Base-by-base conservation (phyloP, 2,888 invertebrate genomes). In the Lottia gigantea region DNA sequence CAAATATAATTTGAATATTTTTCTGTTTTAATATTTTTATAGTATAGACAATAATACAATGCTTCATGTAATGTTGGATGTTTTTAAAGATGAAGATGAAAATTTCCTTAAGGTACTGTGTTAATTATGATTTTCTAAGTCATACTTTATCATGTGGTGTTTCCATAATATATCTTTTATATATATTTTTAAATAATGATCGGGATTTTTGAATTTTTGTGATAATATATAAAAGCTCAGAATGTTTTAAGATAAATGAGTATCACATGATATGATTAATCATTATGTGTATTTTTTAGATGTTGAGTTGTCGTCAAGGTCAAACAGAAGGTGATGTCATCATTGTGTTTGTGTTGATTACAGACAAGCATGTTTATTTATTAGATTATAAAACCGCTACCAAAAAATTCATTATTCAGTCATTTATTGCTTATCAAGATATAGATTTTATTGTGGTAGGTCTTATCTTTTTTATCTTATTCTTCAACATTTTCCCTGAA, bases 371-470 rank as follows among this genome's bases (percentile, higher is more conserved):
- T 16, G 72, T 88, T 46, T 88, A 89, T 72, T 70, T 88, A n/a
- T 80, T 87, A 4, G 78, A 79, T 31, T 82, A 83, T 71, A 77
- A 77, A 23, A 76, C 75, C n/a, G 72, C 71, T 15, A 77, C 76
- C 19, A 76, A 80, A 45, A 82, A 82, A 63, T 87, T 86, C 75
- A 68, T 76, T 45, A 82, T 80, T 62, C 79, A 81, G 62, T 79
- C 80, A 11, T 74, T 75, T 40, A 76, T 88, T 25, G 74, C 75
- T 2, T 85, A 83, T 73, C 73, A 75, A 49, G 84, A 87, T 70
- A 79, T 88, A 40, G 86, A 87, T 72, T 88, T 85, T 79, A 79
- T 88, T 45, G 82, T 83, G 45, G 88, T 88, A 77, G 82, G 85
- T 83, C 64, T 64, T 23, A 11, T n/a, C 31, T 16, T 31, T 2